Conservation (phyloP, 1,140 invertebrate genomes). For the Heliconius eleuchia region DNA sequence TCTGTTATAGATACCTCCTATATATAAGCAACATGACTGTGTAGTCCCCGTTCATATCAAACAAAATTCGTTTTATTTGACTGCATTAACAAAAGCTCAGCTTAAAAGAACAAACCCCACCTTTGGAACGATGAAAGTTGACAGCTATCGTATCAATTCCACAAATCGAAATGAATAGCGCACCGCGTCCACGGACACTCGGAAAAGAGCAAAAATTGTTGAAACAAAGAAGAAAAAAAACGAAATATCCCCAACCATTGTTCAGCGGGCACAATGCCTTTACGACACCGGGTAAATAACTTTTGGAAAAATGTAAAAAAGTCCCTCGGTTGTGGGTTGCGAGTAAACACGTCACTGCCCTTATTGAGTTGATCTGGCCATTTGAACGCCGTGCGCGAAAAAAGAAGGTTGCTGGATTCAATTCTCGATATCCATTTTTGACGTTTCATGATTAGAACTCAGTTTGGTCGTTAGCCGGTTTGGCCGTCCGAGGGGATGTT, state of each 20-base stretch:
- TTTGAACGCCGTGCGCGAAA: conserved; percentile 69
- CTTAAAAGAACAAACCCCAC: conserved; percentile 41
- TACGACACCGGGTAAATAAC: conserved; percentile 77
- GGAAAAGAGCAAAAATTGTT: conserved; percentile 61
- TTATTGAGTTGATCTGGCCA: conserved; percentile 78
- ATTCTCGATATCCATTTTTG: conserved; percentile 80
- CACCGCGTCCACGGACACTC: conserved; percentile 46
- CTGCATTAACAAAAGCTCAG: conserved; percentile 3
- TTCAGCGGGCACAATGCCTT: conserved; percentile 74
- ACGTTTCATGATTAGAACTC: conserved; percentile 78
- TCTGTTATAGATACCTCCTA: not conserved
- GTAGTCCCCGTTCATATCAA: not conserved
- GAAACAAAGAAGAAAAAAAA: conserved; percentile 55
- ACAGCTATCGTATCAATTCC: conserved; percentile 56
- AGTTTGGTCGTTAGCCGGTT: conserved; percentile 70
- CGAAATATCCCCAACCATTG: conserved; percentile 67
- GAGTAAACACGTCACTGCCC: conserved; percentile 75
- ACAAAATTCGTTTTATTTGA: conserved; percentile 6
- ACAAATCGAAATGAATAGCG: conserved; percentile 61
- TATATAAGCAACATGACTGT: not conserved
- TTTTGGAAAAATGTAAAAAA: conserved; percentile 77
- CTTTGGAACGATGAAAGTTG: conserved; percentile 40
- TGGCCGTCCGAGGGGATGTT: conserved; percentile 49
- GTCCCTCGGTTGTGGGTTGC: conserved; percentile 66
- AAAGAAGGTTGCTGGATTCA: conserved; percentile 69